Evolutionary conservation across 2,113 vertebrate genomes (phyloP), one percentile per base, ranked within the genome.

Genomic region (Elgaria multicarinata): DNA sequence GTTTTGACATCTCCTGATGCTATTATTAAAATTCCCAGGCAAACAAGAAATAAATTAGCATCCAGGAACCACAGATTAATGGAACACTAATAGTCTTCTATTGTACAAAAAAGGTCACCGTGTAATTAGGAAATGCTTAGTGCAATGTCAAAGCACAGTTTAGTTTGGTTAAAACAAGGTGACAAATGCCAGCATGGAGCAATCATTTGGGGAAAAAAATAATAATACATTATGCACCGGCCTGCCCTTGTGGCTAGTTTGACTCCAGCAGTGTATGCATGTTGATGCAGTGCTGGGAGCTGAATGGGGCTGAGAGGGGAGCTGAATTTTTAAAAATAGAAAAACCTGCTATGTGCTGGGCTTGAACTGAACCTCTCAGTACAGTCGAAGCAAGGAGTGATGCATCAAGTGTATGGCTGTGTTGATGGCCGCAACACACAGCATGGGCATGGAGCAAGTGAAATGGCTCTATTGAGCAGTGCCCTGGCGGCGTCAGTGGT

Each of bases 1-100:
- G 0, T 92, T 14, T 55, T 88, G 88, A 83, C 10, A 0, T 36
- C 72, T 89, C 83, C 69, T 93, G 90, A 53, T 86, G 62, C 69
- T 50, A 16, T 72, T 82, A 83, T 80, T 94, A 90, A 84, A 91
- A 78, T 82, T 77, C 44, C 83, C 33, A 85, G 89, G 87, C 82
- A 66, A 53, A 39, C 0, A 8, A 86, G 69, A 87, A 74, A 20
- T 46, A 78, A 24, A 58, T 87, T 46, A 28, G 72, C 94, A 88
- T 44, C 75, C 53, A 13, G 3, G 79, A 90, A 53, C 83, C 80
- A 3, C 2, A 14, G 78, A n/a, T 36, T 80, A 7, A 44, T 0
- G 50, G 90, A 72, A 50, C 55, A 80, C 87, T 24, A 12, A 44
- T 83, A 81, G 74, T 9, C 0, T 94, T 13, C 55, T 26, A 7